phyloP scores from a whole-genome alignment of 2,888 invertebrate species.

The Camptogramma bilineatum region DNA sequence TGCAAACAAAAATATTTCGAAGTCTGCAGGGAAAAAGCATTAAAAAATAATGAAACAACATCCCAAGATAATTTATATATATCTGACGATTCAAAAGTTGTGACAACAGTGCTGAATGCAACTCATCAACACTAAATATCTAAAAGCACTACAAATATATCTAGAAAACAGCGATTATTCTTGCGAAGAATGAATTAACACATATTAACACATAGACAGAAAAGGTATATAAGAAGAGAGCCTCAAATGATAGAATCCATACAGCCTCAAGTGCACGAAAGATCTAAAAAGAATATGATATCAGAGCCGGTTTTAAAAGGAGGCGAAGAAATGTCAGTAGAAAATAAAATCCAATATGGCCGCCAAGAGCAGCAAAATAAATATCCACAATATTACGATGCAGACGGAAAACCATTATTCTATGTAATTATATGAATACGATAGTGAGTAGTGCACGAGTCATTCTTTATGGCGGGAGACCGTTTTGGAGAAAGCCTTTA shows the following conservation, averaged over 20 bases:
- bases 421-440: constrained; percentile 1
- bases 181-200: neutral
- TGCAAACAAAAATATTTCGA: too few species aligned
- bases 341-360: neutral
- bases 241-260: neutral
- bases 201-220: neutral
- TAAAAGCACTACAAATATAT: neutral
- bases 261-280: neutral
- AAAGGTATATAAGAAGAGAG: neutral
- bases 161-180: neutral
- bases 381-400: neutral
- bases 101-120: neutral
- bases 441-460: constrained; percentile 11
- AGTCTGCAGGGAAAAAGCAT: too few species aligned
- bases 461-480: too few species aligned
- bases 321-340: constrained; percentile 8
- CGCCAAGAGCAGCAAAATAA: neutral
- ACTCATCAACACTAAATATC: too few species aligned
- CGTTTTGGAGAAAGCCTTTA: too few species aligned
- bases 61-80: too few species aligned
- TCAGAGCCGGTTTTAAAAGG: neutral
- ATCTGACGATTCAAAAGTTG: neutral
- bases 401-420: neutral
- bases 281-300: neutral
- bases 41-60: too few species aligned